phyloP scores from a whole-genome alignment of 1,140 invertebrate species.

The Homalodisca vitripennis region DNA sequence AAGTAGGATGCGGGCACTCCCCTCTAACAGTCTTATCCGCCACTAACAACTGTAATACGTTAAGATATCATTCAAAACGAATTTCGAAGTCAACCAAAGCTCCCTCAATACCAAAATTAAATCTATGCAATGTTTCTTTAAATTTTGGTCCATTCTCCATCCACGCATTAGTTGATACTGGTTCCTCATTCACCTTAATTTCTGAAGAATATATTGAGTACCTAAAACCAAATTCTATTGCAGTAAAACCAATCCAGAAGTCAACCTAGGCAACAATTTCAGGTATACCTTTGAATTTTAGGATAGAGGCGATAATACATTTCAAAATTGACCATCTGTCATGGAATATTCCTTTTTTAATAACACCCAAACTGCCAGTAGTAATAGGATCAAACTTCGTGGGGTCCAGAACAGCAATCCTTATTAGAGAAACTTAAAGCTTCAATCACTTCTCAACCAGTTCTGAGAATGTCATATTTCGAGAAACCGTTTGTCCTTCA shows the following conservation, averaged over 20 bases:
- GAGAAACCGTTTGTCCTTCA: not conserved
- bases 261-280: not conserved
- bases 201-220: not conserved
- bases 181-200: not conserved
- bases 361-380: not conserved
- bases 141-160: not conserved
- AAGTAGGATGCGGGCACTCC: no score
- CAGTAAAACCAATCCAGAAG: not conserved
- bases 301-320: not conserved
- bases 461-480: not conserved
- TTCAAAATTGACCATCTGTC: not conserved
- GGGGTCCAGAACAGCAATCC: not conserved
- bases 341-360: not conserved
- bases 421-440: not conserved
- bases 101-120: not conserved
- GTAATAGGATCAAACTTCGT: not conserved
- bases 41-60: no score
- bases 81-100: no score
- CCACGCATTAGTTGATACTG: not conserved
- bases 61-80: no score
- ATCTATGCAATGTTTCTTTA: not conserved
- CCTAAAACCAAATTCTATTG: not conserved
- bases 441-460: not conserved
- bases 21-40: no score
- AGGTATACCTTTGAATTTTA: not conserved